phyloP scores from a whole-genome alignment of 2,888 invertebrate genomes.

The Drosophila pseudotakahashii region DNA sequence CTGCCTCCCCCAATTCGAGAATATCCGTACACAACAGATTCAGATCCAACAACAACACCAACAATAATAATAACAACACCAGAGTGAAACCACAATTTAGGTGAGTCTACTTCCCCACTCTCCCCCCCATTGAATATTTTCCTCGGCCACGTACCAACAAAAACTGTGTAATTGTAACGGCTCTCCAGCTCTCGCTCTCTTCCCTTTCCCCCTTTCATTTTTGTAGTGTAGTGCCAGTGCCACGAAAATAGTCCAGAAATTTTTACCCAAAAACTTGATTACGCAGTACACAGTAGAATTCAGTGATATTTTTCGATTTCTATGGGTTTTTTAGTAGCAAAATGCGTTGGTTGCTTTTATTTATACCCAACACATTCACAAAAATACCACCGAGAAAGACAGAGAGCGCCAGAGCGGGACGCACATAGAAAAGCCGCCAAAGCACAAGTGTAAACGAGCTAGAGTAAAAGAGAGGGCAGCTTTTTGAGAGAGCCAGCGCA shows the following conservation, averaged over 20 bases:
- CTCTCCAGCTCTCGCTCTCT: conserved; percentile 29
- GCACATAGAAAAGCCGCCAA: conserved; percentile 28
- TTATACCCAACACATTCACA: conserved; percentile 61
- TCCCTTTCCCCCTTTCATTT: conserved; percentile 1
- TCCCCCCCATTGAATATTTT: conserved; percentile 13
- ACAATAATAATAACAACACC: conserved; percentile 19
- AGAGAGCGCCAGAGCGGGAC: conserved; percentile 8
- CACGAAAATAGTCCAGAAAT: conserved; percentile 58
- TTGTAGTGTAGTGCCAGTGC: conserved; percentile 15
- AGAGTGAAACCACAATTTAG: conserved; percentile 49
- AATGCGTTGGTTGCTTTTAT: conserved; percentile 77
- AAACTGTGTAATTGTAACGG: conserved; percentile 64
- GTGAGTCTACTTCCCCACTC: conserved; percentile 54
- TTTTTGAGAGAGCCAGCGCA: conserved; percentile 53
- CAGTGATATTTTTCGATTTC: conserved; percentile 47
- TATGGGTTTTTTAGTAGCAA: conserved; percentile 56
- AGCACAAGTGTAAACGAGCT: conserved; percentile 60
- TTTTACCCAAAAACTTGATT: conserved; percentile 61
- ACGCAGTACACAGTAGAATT: conserved; percentile 60
- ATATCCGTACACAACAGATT: no score
- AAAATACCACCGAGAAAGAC: conserved; percentile 10
- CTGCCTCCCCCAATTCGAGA: conserved; percentile 28
- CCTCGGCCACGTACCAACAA: conserved; percentile 40
- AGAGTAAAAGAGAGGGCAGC: conserved; percentile 47
- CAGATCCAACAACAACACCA: neutral